A percentile compares a stretch with the other conserved stretches of the same genome.
These are phyloP conservation scores for Paraescarpia echinospica DNA, from an alignment of 1,140 invertebrate species.

Conservation along the genomic window DNA sequence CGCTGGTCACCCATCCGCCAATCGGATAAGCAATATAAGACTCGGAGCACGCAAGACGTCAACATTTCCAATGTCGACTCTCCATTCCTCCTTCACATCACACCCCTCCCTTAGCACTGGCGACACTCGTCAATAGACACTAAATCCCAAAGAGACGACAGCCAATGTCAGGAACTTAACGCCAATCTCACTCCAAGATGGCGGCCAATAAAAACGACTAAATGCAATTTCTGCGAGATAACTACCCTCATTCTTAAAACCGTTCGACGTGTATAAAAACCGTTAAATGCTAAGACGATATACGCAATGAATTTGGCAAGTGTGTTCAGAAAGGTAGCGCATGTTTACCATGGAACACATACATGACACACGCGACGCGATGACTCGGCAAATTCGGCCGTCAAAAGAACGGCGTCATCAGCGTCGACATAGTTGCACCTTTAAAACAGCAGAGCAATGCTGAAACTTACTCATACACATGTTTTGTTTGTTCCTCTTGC, in stretches of 20 bases:
- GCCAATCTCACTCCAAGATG: not conserved
- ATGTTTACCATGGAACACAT: not conserved
- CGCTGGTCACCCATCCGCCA: not conserved
- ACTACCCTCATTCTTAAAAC: not conserved
- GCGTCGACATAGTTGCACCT: not conserved
- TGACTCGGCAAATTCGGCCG: not conserved
- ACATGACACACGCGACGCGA: not conserved
- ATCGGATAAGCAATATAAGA: not conserved
- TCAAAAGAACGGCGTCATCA: not conserved
- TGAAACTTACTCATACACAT: not conserved
- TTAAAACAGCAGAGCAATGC: not conserved
- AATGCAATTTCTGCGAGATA: slow-evolving; percentile 5
- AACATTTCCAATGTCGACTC: not conserved
- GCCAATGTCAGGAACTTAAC: not conserved
- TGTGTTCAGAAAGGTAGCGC: not conserved
- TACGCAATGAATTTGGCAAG: not conserved
- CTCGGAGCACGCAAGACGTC: not conserved
- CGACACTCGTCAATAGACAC: not conserved
- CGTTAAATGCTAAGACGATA: not conserved
- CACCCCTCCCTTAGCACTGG: no score
- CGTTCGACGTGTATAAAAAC: not conserved
- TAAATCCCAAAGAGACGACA: not conserved
- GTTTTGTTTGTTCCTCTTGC: not conserved
- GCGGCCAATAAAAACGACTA: not conserved
- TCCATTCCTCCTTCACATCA: not conserved